A percentile compares a stretch with the other conserved stretches of the same genome.
These are phyloP conservation scores for Lypha dubia DNA, from an alignment of 2,888 invertebrate genomes.

Conservation along the genomic window DNA sequence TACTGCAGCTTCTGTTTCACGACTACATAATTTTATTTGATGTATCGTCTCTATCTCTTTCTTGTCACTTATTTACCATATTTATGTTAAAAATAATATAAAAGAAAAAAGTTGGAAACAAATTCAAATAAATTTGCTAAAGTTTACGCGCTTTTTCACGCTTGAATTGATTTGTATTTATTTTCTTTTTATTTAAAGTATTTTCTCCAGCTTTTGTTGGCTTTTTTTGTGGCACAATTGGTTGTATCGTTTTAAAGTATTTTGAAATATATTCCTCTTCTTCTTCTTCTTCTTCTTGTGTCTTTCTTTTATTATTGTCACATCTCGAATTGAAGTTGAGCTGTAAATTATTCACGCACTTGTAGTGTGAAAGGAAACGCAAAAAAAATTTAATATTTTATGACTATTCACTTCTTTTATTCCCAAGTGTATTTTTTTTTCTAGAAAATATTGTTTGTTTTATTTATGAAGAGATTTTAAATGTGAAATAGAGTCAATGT, in stretches of 20 bases:
- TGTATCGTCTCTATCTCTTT: neutral
- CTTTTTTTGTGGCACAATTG: neutral
- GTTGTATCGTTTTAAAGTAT: constrained; percentile 6
- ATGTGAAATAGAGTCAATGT: neutral
- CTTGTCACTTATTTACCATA: constrained; percentile 79
- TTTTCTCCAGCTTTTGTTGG: neutral
- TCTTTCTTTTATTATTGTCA: constrained; percentile 9
- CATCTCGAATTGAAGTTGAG: constrained; percentile 26
- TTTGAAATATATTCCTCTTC: neutral
- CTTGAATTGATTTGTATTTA: constrained; percentile 78
- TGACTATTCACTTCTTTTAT: neutral
- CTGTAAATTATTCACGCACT: constrained; percentile 58
- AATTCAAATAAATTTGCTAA: constrained; percentile 31
- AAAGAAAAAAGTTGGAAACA: neutral
- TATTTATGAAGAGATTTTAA: neutral
- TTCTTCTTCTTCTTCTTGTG: neutral
- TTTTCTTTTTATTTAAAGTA: neutral
- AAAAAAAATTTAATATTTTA: constrained; percentile 25
- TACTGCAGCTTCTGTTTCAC: constrained; percentile 5
- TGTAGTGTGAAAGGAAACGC: neutral
- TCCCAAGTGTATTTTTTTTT: constrained; percentile 11
- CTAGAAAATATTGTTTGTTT: constrained; percentile 19
- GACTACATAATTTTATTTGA: neutral
- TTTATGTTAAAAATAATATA: constrained; percentile 78
- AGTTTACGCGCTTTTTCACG: constrained; percentile 79